Evolutionary conservation across 2,888 invertebrate species (phyloP).

Genomic region (Heliconius aoede): DNA sequence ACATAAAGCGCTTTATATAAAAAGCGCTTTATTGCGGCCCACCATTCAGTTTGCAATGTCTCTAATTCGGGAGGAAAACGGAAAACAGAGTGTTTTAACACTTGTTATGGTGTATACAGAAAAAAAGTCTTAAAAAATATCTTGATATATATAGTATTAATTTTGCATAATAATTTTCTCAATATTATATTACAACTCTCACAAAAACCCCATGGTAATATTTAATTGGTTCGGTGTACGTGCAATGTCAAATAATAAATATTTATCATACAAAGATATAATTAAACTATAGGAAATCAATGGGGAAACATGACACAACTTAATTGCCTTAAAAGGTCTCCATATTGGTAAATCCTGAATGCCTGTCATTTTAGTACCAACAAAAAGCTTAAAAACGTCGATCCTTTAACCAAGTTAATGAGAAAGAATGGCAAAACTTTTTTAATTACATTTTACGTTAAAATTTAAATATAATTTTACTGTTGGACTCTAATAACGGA

Average conservation of each 20-base stretch:
- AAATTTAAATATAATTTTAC: too few relatives aligned
- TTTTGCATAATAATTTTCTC: conserved; percentile 11
- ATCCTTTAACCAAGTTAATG: not conserved
- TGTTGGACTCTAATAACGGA: too few relatives aligned
- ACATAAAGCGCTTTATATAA: too few relatives aligned
- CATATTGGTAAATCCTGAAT: not conserved
- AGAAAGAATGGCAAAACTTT: not conserved
- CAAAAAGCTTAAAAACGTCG: not conserved
- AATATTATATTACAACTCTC: conserved; percentile 24
- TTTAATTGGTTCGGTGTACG: conserved; percentile 40
- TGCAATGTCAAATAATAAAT: conserved; percentile 50
- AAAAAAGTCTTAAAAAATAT: not conserved
- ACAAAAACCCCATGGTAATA: conserved; percentile 38
- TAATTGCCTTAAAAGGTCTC: conserved; percentile 32
- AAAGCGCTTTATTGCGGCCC: too few relatives aligned
- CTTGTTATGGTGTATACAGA: too few relatives aligned
- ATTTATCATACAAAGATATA: conserved; percentile 45
- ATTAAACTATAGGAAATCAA: conserved; percentile 44
- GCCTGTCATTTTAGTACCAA: conserved; percentile 13
- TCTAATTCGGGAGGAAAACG: too few relatives aligned
- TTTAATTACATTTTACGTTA: not conserved
- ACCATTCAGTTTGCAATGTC: too few relatives aligned
- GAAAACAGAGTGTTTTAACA: too few relatives aligned
- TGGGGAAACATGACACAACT: conserved; percentile 36
- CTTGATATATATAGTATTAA: not conserved